Evolutionary conservation across 2,888 invertebrate species (phyloP).

Genomic region (Agonopterix alstromeriana): DNA sequence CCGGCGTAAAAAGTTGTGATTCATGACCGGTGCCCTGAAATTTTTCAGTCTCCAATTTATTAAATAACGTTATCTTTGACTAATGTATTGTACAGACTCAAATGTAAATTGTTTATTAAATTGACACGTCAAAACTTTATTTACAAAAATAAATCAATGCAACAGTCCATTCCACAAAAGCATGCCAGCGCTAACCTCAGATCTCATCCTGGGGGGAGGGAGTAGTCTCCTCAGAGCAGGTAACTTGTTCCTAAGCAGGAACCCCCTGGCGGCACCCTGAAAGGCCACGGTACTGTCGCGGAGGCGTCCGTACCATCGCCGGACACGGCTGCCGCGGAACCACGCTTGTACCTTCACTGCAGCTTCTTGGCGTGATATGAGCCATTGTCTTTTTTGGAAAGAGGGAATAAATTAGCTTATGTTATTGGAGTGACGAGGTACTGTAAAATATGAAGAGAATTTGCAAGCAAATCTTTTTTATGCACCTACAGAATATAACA

Average conservation of each 20-base stretch:
- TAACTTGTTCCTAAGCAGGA: constrained; percentile 75
- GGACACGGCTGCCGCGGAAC: constrained; percentile 83
- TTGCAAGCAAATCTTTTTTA: too few relatives aligned
- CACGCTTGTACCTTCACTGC: constrained; percentile 85
- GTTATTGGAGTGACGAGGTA: too few relatives aligned
- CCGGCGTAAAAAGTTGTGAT: too few relatives aligned
- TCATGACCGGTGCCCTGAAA: too few relatives aligned
- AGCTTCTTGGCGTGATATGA: constrained; percentile 74
- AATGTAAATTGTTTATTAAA: too few relatives aligned
- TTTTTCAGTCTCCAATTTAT: too few relatives aligned
- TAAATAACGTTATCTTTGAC: too few relatives aligned
- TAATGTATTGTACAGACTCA: too few relatives aligned
- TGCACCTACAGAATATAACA: too few relatives aligned
- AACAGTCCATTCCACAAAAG: constrained; percentile 6
- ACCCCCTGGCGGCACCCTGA: constrained; percentile 85
- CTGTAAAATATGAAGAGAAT: too few relatives aligned
- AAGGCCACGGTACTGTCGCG: constrained; percentile 77
- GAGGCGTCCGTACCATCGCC: constrained; percentile 81
- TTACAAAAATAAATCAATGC: not conserved
- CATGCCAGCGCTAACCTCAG: constrained; percentile 21
- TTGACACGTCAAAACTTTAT: too few relatives aligned
- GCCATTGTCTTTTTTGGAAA: constrained; percentile 48
- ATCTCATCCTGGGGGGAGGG: constrained; percentile 17
- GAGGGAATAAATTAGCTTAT: not conserved
- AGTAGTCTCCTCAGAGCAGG: constrained; percentile 49